phyloP scores from a whole-genome alignment of 1,140 invertebrate species.

The Maconellicoccus hirsutus region DNA sequence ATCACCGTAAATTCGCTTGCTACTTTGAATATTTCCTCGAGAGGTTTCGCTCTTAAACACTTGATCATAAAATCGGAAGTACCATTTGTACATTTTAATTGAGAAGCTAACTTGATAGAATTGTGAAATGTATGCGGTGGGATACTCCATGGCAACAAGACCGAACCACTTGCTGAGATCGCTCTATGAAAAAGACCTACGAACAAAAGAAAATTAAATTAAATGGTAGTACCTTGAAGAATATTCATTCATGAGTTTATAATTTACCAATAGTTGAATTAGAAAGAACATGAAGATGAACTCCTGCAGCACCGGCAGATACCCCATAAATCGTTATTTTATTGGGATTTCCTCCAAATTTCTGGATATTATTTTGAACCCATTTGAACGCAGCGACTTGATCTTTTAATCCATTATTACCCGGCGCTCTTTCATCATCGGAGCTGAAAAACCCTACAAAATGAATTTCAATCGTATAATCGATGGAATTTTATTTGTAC shows the following conservation, averaged over 20 bases:
- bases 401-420: constrained; percentile 54
- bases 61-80: constrained; percentile 46
- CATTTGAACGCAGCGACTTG: constrained; percentile 49
- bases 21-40: constrained; percentile 40
- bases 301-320: constrained; percentile 46
- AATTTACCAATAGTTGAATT: constrained; percentile 24
- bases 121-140: constrained; percentile 51
- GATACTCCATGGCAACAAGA: constrained; percentile 56
- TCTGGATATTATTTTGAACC: constrained; percentile 45
- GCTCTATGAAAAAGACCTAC: constrained; percentile 52
- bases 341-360: constrained; percentile 46
- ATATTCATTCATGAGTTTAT: too few species aligned
- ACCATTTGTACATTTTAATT: constrained; percentile 53
- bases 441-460: constrained; percentile 43
- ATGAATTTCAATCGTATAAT: neutral
- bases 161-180: constrained; percentile 66
- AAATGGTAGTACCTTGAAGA: too few species aligned
- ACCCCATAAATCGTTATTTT: constrained; percentile 43
- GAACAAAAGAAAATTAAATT: neutral
- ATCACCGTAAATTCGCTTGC: neutral
- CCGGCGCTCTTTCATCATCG: constrained; percentile 41
- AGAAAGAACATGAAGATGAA: constrained; percentile 51
- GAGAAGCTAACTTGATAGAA: constrained; percentile 47
- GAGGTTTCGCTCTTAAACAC: constrained; percentile 54
- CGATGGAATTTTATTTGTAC: too few species aligned